Base-by-base conservation (phyloP, 1,140 invertebrate genomes). In the Trichogramma pretiosum region DNA sequence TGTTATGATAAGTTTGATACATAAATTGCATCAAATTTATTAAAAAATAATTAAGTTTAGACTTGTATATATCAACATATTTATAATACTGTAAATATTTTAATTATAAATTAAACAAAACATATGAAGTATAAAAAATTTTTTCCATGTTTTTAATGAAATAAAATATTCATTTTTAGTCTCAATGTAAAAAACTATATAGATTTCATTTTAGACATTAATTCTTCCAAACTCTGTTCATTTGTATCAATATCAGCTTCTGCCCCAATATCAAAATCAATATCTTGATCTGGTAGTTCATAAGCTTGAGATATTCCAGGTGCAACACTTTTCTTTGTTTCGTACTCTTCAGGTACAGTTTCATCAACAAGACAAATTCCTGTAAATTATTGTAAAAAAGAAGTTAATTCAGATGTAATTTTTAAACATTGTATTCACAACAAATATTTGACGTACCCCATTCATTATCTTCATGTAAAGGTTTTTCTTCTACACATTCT, bases 131-230 rank as follows among this genome's bases (percentile, higher is more conserved):
- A 3, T 46, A 46, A 46, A 46, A 46, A 35, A 16, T n/a, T n/a
- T n/a, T n/a, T n/a, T n/a, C n/a, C n/a, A n/a, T n/a, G n/a, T n/a
- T n/a, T n/a, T n/a, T n/a, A n/a, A n/a, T n/a, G n/a, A n/a, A n/a
- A n/a, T 28, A 30, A 16, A 44, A 50, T 5, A 38, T 21, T 38
- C n/a, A 5, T 33, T 10, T 23, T 30, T 22, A 22, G 16, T 16
- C 14, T 33, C 5, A 30, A 54, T 13, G 46, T 14, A 22, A 16
- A 18, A 46, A 43, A 51, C 78, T 74, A 84, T 62, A 92, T 81
- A 14, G 78, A 76, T 75, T 93, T 91, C 86, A 94, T 87, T 72
- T 90, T 80, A 30, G 80, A 81, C 87, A 93, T 93, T 42, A 95
- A 74, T 43, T 94, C 89, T 48, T 93, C 89, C 46, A 94, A 71